phyloP scores from a whole-genome alignment of 35 echinoderm and acorn worm species.

The Apostichopus californicus region DNA sequence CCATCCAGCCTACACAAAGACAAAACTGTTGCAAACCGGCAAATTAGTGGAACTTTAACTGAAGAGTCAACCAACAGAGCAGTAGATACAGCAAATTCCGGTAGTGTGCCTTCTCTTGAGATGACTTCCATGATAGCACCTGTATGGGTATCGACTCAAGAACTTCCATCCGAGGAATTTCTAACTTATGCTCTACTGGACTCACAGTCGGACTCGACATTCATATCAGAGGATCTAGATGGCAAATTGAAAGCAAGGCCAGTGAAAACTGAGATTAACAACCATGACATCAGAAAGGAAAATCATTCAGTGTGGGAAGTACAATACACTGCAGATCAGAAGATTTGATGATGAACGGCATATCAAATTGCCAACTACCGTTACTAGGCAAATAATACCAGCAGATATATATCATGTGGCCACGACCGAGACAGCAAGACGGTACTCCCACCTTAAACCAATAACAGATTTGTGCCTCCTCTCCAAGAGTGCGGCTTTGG shows the following conservation, averaged over 20 bases:
- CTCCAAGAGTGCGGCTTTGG: conserved; percentile 67
- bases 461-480: conserved; percentile 26
- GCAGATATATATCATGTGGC: conserved; percentile 56
- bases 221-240: too few species aligned
- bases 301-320: conserved; percentile 3
- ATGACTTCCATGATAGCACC: neutral
- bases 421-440: conserved; percentile 47
- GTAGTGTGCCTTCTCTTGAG: neutral
- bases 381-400: conserved; percentile 54
- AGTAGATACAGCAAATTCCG: neutral
- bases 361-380: conserved; percentile 20
- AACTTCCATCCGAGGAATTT: neutral
- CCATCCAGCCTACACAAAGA: neutral
- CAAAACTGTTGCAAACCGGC: too few species aligned
- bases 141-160: conserved; percentile 30
- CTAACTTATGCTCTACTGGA: conserved; percentile 4
- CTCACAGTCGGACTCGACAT: too few species aligned
- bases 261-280: conserved; percentile 39
- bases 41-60: neutral
- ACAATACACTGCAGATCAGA: conserved; percentile 45
- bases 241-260: neutral
- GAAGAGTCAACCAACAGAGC: too few species aligned
- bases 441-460: conserved; percentile 31
- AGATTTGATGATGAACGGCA: neutral
- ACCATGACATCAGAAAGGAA: conserved; percentile 39